phyloP scores from a whole-genome alignment of 2,797 vertebrate species.

The Linurgus olivaceus region DNA sequence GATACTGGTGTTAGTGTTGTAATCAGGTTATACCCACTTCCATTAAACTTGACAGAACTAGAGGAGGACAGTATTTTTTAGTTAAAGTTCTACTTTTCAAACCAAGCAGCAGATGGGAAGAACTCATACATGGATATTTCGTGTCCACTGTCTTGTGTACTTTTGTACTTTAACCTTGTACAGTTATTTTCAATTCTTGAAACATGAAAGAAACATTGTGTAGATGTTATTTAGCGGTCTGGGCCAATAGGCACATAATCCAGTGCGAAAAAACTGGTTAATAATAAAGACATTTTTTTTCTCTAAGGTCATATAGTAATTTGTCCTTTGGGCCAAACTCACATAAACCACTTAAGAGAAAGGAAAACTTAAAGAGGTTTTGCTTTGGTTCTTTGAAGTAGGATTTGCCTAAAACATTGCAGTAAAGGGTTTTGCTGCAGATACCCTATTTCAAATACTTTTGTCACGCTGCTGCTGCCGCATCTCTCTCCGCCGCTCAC shows the following conservation, averaged over 20 bases:
- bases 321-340: background rate
- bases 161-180: constrained; percentile 87
- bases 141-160: constrained; percentile 83
- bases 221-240: constrained; percentile 83
- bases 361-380: background rate
- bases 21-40: constrained; percentile 85
- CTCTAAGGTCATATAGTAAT: constrained; percentile 71
- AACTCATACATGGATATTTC: constrained; percentile 79
- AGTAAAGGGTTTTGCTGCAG: background rate
- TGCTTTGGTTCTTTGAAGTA: background rate
- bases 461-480: too few species aligned
- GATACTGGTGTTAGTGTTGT: constrained; percentile 87
- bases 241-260: constrained; percentile 79
- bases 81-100: constrained; percentile 80
- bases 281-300: constrained; percentile 79
- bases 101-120: constrained; percentile 74
- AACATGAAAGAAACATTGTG: constrained; percentile 82
- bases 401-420: background rate
- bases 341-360: background rate
- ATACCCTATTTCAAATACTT: fast-evolving
- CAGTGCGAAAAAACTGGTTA: constrained; percentile 74
- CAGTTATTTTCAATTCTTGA: constrained; percentile 87
- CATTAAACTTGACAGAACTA: constrained; percentile 79
- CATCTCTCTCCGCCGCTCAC: background rate
- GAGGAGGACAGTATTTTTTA: constrained; percentile 79